Percentiles rank a stretch among this genome's conserved stretches.
phyloP scores from a whole-genome alignment of 2,888 invertebrate species.

The Mythimna ferrago region DNA sequence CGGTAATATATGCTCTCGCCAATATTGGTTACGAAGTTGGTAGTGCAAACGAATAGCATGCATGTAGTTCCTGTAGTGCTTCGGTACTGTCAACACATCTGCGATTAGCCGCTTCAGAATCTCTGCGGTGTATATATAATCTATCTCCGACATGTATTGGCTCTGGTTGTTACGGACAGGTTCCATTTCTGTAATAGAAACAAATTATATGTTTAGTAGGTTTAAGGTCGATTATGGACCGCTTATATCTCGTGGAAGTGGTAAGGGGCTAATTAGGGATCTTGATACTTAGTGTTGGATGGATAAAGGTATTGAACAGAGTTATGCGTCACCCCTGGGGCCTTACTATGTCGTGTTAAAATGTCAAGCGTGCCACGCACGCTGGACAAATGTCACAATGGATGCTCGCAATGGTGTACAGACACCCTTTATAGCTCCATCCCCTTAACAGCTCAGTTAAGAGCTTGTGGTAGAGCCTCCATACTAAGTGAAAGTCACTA shows the following conservation, averaged over 20 bases:
- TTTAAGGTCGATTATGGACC: background rate
- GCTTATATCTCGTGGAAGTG: background rate
- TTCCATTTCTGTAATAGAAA: constrained; percentile 27
- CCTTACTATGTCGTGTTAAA: too few relatives aligned
- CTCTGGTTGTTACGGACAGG: background rate
- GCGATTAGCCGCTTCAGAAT: background rate
- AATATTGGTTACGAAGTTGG: background rate
- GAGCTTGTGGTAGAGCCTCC: too few relatives aligned
- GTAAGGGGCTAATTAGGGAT: background rate
- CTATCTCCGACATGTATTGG: accelerated
- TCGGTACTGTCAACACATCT: background rate
- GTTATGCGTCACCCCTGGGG: background rate
- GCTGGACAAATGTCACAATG: too few relatives aligned
- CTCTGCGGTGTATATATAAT: accelerated
- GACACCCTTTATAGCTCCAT: too few relatives aligned
- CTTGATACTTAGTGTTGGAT: background rate
- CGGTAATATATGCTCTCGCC: background rate
- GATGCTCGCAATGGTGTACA: too few relatives aligned
- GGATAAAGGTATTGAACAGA: background rate
- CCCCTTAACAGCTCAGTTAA: too few relatives aligned
- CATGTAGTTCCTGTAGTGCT: background rate
- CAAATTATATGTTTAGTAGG: constrained; percentile 2
- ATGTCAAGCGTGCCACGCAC: too few relatives aligned
- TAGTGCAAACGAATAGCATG: background rate
- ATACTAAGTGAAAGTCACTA: background rate